These are phyloP conservation scores for Rana temporaria DNA, from an alignment of 2,113 vertebrate species.

Conservation along the genomic window DNA sequence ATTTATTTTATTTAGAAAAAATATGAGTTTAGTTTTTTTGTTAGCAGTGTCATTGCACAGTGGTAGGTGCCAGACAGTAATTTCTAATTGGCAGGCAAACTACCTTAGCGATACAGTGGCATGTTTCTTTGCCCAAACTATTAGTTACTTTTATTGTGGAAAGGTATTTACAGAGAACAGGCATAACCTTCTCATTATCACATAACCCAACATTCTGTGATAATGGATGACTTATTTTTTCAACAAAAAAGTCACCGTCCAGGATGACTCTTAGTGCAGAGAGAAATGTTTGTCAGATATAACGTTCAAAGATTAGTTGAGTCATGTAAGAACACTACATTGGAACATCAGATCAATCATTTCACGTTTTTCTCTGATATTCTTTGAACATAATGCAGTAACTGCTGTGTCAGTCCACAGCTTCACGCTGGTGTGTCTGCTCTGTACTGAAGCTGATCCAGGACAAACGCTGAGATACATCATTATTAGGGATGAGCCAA, in stretches of 20 bases:
- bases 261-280: constrained; percentile 7
- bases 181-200: constrained; percentile 37
- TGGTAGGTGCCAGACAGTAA: no score
- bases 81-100: no score
- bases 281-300: neutral
- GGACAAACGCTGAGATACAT: no score
- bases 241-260: neutral
- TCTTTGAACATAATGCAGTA: constrained; percentile 13
- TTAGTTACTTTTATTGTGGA: constrained; percentile 6
- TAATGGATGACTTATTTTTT: constrained; percentile 12
- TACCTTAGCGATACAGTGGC: no score
- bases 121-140: no score
- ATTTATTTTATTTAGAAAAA: no score
- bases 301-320: neutral
- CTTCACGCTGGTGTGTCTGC: no score
- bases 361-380: constrained; percentile 3
- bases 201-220: constrained; percentile 2
- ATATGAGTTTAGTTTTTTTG: no score
- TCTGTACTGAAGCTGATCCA: no score
- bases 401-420: neutral
- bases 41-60: no score
- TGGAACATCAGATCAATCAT: constrained; percentile 31
- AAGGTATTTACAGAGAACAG: constrained; percentile 17
- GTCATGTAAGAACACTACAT: constrained; percentile 35
- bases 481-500: no score